Evolutionary conservation across 2,797 vertebrate species (phyloP), one percentile per base, ranked within the genome.

Genomic region (Lophura swinhoii): DNA sequence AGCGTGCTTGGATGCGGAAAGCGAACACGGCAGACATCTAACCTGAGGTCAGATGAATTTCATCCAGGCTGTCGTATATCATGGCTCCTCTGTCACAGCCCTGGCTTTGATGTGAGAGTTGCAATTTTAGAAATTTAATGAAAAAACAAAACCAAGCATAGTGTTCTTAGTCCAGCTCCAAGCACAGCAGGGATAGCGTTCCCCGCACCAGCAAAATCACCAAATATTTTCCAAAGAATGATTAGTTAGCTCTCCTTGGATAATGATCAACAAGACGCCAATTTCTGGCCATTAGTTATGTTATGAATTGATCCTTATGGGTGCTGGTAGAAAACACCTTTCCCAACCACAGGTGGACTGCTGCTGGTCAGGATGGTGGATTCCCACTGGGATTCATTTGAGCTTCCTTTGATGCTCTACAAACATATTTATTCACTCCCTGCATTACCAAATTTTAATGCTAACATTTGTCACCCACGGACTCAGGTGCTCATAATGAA

Each of bases 51-150:
- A 84, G 86, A 64, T 46, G 75, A 64, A 51, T 93, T 56, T 67
- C 76, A 68, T 8, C 6, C 44, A 48, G 43, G 39, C 67, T 83
- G 73, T 64, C 1, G 0, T 83, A 44, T 3, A 16, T 83, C 76
- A 5, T 0, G 33, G 72, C 49, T 69, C 29, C 53, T 53, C 55
- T 72, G 24, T 51, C 63, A 41, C 11, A 0, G 10, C 15, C 39
- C 26, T 23, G n/a, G 55, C 68, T 74, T 7, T 2, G 41, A 46
- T 68, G 37, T 5, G 85, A 31, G 29, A 70, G 75, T 9, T 17
- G 51, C 14, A 80, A 73, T 80, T 88, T 87, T 29, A 48, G 62
- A 78, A 80, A 93, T 60, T 31, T 11, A 78, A 53, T 28, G 76
- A 67, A 70, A 41, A n/a, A n/a, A 12, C 12, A 28, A 91, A 83